Base-by-base conservation (phyloP, 2,888 invertebrate species). In the Lasioglossum lativentre region DNA sequence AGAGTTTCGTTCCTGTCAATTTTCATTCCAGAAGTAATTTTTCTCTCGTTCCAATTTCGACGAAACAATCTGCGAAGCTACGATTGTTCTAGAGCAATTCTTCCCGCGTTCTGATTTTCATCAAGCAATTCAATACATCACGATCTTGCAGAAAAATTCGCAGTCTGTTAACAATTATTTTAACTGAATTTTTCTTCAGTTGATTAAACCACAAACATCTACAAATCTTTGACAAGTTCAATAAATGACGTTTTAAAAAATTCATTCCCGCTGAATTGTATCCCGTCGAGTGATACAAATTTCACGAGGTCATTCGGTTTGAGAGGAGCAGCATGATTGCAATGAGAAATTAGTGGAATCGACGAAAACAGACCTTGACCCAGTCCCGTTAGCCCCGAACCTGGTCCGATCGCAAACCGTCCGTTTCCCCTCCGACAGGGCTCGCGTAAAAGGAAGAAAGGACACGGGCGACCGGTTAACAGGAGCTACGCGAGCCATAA, bases 291-390 rank as follows among this genome's bases (percentile, higher is more conserved):
- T 8, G 23, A 8, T 23, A 52, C 8, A 52, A 23, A 47, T 47
- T 47, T 23, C 16, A 19, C 47, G 47, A 47, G 47, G 47, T 23
- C 23, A 23, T 52, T 52, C 23, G 23, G 2, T 52, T 23, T 0
- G 8, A 52, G 23, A 8, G 47, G 47, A 23, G 23, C 47, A 52
- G 47, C 47, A 23, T 52, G 2, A 8, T 23, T 23, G 19, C 5
- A 34, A 0, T 19, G 23, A 19, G 23, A 23, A 38, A 34, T 19
- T 4, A 23, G 10, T 23, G 19, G 30, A 19, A 23, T 68, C 23
- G 34, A 10, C 68, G 34, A 38, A 38, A 68, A 38, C 38, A 19
- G 27, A 72, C 72, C 72, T 45, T 72, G 72, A 47, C 72, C 23
- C 72, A 16, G 72, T 72, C 16, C 6, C 2, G 45, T 30, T 27